Base-by-base conservation (phyloP, 2,888 invertebrate species). In the Hypomecis punctinalis region DNA sequence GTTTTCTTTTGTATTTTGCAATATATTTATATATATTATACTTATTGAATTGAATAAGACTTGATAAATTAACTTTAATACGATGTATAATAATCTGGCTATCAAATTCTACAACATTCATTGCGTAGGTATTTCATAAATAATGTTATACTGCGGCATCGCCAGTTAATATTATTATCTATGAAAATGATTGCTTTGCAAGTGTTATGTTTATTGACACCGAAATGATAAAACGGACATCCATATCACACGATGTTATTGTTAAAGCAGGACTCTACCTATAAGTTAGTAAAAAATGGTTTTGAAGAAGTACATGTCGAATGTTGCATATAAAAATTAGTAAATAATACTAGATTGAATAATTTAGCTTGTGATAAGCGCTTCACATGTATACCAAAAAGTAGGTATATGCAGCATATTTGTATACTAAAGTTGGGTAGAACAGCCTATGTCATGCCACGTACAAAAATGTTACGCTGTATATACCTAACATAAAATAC, bases 41-140 rank as follows among this genome's bases (percentile, higher is more conserved):
- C 74, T 60, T 73, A 71, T 70, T 70, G 68, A 76, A 80, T 78
- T 73, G 74, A 56, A 79, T 73, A 75, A 81, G 81, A 82, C 80
- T 82, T 80, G 76, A 79, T 75, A 75, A 70, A 51, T 51, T 64
- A 51, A 63, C 42, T 48, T 45, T 54, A 53, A 49, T 58, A 53
- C 13, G 9, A 54, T 48, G 40, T 61, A 58, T 56, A 49, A 54
- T 68, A 43, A 64, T 59, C 42, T 66, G 48, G 11, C 8, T 51
- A 51, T 53, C n/a, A 49, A 35, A 48, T 3, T 47, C 6, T 39
- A 47, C 49, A 43, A 37, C 40, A 7, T 52, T 33, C 33, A 8
- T 23, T 39, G 33, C 2, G 9, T 45, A 58, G 49, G 8, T 13
- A 5, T 43, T n/a, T n/a, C n/a, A n/a, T n/a, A n/a, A 37, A 10